Evolutionary conservation across 1,140 invertebrate species (phyloP), one percentile per base, ranked within the genome.

Genomic region (Ceratosolen fusciceps): DNA sequence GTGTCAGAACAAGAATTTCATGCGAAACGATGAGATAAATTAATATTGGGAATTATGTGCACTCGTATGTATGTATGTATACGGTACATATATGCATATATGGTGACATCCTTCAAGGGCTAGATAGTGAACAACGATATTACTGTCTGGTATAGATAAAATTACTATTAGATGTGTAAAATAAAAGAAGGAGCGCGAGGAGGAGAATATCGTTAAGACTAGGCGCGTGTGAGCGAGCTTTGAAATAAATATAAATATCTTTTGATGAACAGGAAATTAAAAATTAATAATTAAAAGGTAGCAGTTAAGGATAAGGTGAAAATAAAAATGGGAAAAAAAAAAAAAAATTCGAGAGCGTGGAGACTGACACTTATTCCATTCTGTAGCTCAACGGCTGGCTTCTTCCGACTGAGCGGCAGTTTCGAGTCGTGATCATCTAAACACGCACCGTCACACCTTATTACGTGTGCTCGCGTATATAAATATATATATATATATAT

Each of bases 141-240:
- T 77, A 79, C 80, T 84, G 83, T 86, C 85, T 83, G 80, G 83
- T 77, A 84, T 80, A 80, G 80, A 85, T 83, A 83, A 85, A 77
- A 83, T 82, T 72, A 52, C 78, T 82, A 84, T 82, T 86, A 84
- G 83, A 81, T 86, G 86, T 87, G 84, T 87, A 84, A 86, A 82
- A 80, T 81, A 77, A 83, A 74, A 54, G 34, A 80, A 68, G n/a
- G n/a, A n/a, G n/a, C n/a, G n/a, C n/a, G n/a, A n/a, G n/a, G n/a
- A n/a, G n/a, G n/a, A n/a, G n/a, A n/a, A n/a, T n/a, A n/a, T 74
- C 77, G 80, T 82, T 82, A 82, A 80, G 74, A 75, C 39, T 80
- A 80, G 81, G 31, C 70, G 82, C 81, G 85, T 84, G 86, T 84
- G 86, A 83, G 81, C 77, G 84, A 85, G 85, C 86, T 86, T 80